A percentile compares a stretch with the other conserved stretches of the same genome.
Evolutionary conservation across 2,888 invertebrate species (phyloP).

Genomic region (Heliconius cydno): DNA sequence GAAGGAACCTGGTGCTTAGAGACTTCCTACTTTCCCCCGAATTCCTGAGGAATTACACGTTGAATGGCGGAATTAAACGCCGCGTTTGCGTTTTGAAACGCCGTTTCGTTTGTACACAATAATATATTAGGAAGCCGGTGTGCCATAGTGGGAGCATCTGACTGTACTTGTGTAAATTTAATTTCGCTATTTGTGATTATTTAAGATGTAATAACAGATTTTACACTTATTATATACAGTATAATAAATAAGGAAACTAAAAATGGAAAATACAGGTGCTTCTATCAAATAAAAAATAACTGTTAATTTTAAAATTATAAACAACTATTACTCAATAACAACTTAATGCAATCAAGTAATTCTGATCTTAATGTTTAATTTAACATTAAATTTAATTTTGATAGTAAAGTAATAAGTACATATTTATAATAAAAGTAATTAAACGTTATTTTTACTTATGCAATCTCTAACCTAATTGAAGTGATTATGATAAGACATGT

Average conservation of each 20-base stretch:
- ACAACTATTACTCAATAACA: neutral
- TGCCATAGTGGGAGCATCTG: no score
- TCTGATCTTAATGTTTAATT: neutral
- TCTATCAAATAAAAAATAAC: neutral
- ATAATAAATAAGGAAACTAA: neutral
- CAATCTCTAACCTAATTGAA: conserved; percentile 17
- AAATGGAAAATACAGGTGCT: neutral
- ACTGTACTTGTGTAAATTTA: no score
- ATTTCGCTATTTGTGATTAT: no score
- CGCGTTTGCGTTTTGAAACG: no score
- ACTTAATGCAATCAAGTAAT: neutral
- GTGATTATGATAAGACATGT: conserved; percentile 20
- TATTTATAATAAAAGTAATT: conserved; percentile 7
- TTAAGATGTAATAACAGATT: no score
- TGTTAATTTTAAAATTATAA: neutral
- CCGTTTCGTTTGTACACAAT: no score
- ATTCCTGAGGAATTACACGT: no score
- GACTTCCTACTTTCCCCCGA: no score
- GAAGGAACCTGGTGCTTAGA: no score
- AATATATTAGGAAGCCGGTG: no score
- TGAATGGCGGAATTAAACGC: no score
- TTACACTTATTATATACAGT: neutral
- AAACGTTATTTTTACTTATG: neutral
- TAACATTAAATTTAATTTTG: conserved; percentile 13
- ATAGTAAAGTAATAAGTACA: neutral